Evolutionary conservation across 2,113 vertebrate genomes (phyloP).

Genomic region (Odobenus rosmarus): DNA sequence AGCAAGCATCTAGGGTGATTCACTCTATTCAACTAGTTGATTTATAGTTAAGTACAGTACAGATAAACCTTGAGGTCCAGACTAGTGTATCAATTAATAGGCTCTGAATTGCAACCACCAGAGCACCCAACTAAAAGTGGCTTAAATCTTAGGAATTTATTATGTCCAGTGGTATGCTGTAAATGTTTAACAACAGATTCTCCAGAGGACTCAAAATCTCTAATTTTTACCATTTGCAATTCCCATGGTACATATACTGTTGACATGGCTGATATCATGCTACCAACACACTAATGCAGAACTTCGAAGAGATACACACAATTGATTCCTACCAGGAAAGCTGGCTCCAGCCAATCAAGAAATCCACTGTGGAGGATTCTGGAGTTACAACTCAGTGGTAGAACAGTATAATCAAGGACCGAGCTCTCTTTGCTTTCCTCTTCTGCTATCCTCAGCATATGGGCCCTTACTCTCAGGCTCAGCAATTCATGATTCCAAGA

Average conservation of each 20-base stretch:
- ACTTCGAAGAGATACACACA: not conserved
- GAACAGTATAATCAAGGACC: not conserved
- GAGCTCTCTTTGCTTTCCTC: not conserved
- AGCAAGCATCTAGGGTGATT: not conserved
- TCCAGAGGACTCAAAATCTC: not conserved
- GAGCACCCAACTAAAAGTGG: not conserved
- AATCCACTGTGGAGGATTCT: not conserved
- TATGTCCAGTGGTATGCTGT: not conserved
- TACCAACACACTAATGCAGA: not conserved
- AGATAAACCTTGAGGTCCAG: not conserved
- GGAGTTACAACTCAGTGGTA: not conserved
- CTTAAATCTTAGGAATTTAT: slow-evolving; percentile 17
- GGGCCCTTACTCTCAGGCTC: not conserved
- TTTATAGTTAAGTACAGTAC: not conserved
- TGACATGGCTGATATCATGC: not conserved
- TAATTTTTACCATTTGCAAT: not conserved
- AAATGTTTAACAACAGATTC: not conserved
- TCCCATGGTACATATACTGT: not conserved
- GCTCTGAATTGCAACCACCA: not conserved
- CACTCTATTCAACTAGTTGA: not conserved
- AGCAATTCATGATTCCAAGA: not conserved
- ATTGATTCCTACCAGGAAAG: not conserved
- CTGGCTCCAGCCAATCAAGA: not conserved
- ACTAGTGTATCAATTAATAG: not conserved
- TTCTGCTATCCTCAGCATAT: not conserved